Evolutionary conservation across 2,113 vertebrate genomes (phyloP).

Genomic region (Geothlypis trichas): DNA sequence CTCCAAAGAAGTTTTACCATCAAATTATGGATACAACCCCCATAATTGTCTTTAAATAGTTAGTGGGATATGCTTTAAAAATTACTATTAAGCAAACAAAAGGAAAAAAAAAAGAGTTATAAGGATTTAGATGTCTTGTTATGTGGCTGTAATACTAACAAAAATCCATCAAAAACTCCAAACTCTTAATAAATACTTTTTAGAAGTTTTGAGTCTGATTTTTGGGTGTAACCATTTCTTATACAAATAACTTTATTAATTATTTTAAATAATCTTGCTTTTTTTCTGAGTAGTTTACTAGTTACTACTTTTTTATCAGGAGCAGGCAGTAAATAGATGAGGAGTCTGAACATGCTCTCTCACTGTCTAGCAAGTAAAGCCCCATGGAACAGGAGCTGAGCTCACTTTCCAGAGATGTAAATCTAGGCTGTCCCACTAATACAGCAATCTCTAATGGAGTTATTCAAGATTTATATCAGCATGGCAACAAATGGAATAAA

Average conservation of each 20-base stretch:
- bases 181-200: neutral
- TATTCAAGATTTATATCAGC: neutral
- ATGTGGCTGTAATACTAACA: neutral
- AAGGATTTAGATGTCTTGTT: neutral
- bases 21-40: neutral
- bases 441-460: neutral
- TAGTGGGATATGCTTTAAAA: neutral
- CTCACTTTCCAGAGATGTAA: neutral
- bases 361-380: neutral
- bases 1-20: neutral
- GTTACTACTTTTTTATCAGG: neutral
- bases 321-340: neutral
- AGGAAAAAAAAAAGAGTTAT: neutral
- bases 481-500: neutral
- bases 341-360: neutral
- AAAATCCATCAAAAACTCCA: neutral
- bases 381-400: neutral
- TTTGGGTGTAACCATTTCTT: neutral
- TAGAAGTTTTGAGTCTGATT: neutral
- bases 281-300: neutral
- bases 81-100: neutral
- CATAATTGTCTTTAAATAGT: neutral
- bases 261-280: neutral
- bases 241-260: neutral
- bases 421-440: neutral